Conservation (phyloP, 37 sponge, comb jelly and placozoan species). For the Haliclona indistincta region DNA sequence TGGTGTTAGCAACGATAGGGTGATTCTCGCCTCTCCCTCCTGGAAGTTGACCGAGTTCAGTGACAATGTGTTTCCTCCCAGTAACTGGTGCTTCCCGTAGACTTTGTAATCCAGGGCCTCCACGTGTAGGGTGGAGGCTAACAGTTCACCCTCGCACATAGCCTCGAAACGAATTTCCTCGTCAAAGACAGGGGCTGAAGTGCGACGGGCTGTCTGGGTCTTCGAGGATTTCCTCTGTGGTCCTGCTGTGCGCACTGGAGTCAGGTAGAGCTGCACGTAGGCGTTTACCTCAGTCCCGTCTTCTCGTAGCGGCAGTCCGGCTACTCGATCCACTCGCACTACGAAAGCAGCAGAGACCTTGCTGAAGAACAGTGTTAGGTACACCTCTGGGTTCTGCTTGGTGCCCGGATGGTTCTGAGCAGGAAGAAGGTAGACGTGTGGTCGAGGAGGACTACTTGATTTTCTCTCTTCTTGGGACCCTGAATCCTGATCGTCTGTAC, state of each 20-base stretch:
- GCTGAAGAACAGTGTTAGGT: conserved; percentile 23
- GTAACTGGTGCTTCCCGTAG: conserved; percentile 41
- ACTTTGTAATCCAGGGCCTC: conserved; percentile 50
- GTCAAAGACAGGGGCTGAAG: conserved; percentile 29
- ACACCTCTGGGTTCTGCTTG: conserved; percentile 16
- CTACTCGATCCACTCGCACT: conserved; percentile 40
- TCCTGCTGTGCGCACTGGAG: conserved; percentile 22
- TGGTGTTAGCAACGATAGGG: conserved; percentile 22
- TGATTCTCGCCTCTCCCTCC: conserved; percentile 14
- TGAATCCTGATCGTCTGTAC: background rate
- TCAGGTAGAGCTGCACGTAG: conserved; percentile 52
- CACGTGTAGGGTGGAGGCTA: conserved; percentile 54
- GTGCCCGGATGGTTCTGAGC: background rate
- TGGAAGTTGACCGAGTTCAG: conserved; percentile 32
- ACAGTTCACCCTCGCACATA: conserved; percentile 47
- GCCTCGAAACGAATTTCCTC: conserved; percentile 42
- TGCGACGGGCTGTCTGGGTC: background rate
- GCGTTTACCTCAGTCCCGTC: conserved; percentile 57
- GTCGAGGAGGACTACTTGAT: background rate
- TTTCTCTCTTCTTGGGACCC: background rate
- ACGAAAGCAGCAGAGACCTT: conserved; percentile 3
- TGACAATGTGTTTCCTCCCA: conserved; percentile 24
- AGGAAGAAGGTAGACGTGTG: background rate
- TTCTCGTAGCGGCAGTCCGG: conserved; percentile 26
- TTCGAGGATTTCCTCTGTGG: conserved; percentile 21